These are phyloP conservation scores for Colinus virginianus DNA, from an alignment of 2,113 vertebrate species.

Conservation along the genomic window DNA sequence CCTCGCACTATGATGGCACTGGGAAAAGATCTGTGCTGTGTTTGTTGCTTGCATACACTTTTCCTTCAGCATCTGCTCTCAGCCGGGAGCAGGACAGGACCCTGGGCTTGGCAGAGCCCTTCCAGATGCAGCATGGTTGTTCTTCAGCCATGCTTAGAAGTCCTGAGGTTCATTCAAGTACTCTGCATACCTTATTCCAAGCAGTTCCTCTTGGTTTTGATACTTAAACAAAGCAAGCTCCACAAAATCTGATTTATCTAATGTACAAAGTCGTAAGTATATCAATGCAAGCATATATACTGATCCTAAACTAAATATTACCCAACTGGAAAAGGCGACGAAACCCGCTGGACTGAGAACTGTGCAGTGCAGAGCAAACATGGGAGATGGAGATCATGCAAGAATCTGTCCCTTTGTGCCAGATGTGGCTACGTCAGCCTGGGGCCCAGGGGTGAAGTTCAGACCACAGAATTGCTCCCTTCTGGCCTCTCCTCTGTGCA, in stretches of 20 bases:
- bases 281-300: neutral
- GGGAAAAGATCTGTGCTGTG: neutral
- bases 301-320: neutral
- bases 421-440: neutral
- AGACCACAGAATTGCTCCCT: neutral
- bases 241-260: neutral
- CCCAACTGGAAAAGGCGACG: neutral
- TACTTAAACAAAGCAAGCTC: neutral
- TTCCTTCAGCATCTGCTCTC: neutral
- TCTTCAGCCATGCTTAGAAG: neutral
- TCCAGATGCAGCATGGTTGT: neutral
- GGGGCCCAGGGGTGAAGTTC: neutral
- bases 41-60: fast-evolving
- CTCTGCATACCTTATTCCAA: neutral
- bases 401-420: neutral
- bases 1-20: neutral
- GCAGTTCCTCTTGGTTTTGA: neutral
- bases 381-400: neutral
- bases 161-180: neutral
- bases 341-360: neutral
- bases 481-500: neutral
- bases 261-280: neutral
- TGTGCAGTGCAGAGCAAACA: neutral
- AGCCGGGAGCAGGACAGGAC: neutral
- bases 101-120: neutral